Base-by-base conservation (phyloP, 2,888 invertebrate species). In the Ophion slaviceki region DNA sequence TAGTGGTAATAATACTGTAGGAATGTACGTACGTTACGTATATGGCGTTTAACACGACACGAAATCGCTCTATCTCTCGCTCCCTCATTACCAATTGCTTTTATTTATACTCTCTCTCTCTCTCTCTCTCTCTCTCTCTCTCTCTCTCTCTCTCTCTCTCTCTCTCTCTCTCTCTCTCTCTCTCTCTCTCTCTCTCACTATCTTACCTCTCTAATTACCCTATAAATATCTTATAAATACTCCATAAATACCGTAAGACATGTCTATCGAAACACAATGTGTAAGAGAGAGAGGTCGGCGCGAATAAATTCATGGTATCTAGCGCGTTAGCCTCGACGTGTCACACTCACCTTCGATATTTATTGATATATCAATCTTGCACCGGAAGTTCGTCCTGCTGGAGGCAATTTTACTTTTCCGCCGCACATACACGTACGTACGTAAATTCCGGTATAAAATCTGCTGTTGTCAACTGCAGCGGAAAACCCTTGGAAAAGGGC, bases 401-500 rank as follows among this genome's bases (percentile, higher is more conserved):
- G 64, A 17, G 70, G 57, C 57, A 82, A 82, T 85, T 82, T 20
- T 45, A 81, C 62, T 85, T 85, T 85, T 70, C 77, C 53, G 62
- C 32, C 59, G 77, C 53, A 28, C 53, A 14, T 17, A 64, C n/a
- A n/a, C 17, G 59, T 14, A n/a, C 67, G 62, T n/a, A 62, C 61
- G 47, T 80, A 62, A 28, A 83, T 70, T 66, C 14, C 8, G 59
- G 36, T 71, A 59, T 24, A 11, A 14, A 32, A 53, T 61, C 59
- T 68, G 47, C 72, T 68, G 62, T 24, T 71, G 78, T 53, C 62
- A 40, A 40, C 32, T 17, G 61, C 59, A 71, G 80, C 84, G 87
- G 87, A 86, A 87, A 88, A 86, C 85, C 87, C 83, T 88, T 80
- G 79, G 79, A 64, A 87, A 86, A 87, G 83, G 83, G 80, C 78